Evolutionary conservation across 2,888 invertebrate species (phyloP), one percentile per base, ranked within the genome.

Genomic region (Drosophila lacicola): DNA sequence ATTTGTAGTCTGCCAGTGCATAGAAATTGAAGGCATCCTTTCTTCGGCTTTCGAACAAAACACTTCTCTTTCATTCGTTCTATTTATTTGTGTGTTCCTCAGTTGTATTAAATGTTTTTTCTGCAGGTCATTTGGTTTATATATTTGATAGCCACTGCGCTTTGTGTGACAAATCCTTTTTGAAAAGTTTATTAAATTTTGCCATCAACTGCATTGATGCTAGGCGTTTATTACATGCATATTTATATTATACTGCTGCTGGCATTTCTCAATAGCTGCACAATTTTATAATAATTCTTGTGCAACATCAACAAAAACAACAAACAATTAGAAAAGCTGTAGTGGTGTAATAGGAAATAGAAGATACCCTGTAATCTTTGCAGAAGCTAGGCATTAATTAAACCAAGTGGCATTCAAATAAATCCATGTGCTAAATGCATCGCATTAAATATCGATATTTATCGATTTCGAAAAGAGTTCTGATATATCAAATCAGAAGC

Each of bases 111-210:
- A 44, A 53, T 11, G 2, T 17, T 42, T 33, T 53, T 50, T 11
- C n/a, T 25, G n/a, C 21, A n/a, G 0, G 21, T 29, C 11, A 11
- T 36, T 55, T 55, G 44, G 13, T 36, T 36, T 17, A 45, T 44
- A 14, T 1, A 29, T 14, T 49, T 42, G 13, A 47, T 41, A 44
- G 37, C 44, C 6, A 10, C 13, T 19, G 33, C 34, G 19, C 21
- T 54, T 21, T 45, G 37, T 13, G 11, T 21, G 17, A 21, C 39
- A 68, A 47, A 60, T 53, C 25, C 53, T 14, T 41, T 65, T 58
- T 33, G 21, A 46, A 58, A 70, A 58, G 33, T 58, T 72, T 67
- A 74, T 74, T 72, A 49, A 64, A 69, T 70, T 56, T 53, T 29
- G n/a, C 45, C 45, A 50, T 63, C 39, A 56, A 34, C 44, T 44